Evolutionary conservation across 2,888 invertebrate genomes (phyloP).

Genomic region (Pegoplata infirma): DNA sequence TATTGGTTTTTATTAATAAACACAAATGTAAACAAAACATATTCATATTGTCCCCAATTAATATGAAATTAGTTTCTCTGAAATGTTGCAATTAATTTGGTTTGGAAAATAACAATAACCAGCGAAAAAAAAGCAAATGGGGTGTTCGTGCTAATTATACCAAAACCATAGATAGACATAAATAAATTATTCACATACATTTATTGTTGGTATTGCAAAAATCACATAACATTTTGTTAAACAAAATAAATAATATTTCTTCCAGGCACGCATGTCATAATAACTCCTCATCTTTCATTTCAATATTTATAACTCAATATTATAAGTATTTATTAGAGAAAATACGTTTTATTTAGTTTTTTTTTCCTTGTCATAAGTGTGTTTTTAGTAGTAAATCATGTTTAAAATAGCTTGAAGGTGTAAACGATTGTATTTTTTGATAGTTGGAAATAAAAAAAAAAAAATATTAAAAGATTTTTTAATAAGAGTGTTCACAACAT

Average conservation of each 20-base stretch:
- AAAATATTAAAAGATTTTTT: slow-evolving; percentile 26
- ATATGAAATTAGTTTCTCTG: slow-evolving; percentile 24
- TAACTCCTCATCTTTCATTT: slow-evolving; percentile 27
- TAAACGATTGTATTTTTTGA: slow-evolving; percentile 31
- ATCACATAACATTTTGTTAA: slow-evolving; percentile 27
- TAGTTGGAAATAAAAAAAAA: not conserved
- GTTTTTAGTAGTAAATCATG: slow-evolving; percentile 36
- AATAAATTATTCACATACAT: no score
- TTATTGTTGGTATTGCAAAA: slow-evolving; percentile 26
- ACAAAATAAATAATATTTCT: slow-evolving; percentile 29
- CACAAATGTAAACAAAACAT: not conserved
- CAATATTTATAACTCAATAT: slow-evolving; percentile 1
- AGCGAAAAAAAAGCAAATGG: not conserved
- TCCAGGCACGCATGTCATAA: slow-evolving; percentile 47
- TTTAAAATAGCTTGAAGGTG: slow-evolving; percentile 48
- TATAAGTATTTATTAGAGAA: no score
- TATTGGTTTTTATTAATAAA: not conserved
- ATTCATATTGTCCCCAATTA: slow-evolving; percentile 34
- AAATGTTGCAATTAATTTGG: slow-evolving; percentile 24
- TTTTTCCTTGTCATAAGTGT: not conserved
- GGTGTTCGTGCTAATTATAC: slow-evolving; percentile 42
- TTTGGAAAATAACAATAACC: not conserved
- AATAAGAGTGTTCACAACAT: slow-evolving; percentile 2
- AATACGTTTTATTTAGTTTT: no score
- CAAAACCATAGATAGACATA: not conserved